Evolutionary conservation across 2,888 invertebrate genomes (phyloP), one percentile per base, ranked within the genome.

Genomic region (Troilus luridus): DNA sequence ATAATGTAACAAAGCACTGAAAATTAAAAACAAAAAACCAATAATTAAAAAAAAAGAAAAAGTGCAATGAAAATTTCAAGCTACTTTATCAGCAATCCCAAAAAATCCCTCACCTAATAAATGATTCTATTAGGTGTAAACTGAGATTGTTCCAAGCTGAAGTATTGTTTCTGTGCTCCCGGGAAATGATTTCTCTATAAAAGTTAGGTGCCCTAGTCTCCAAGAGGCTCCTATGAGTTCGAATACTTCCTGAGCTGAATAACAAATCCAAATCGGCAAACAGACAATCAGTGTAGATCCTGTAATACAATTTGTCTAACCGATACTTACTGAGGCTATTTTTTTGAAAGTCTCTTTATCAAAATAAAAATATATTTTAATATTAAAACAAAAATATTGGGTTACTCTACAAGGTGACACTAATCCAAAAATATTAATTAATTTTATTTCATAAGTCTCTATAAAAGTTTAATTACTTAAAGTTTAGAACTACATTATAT

Each of bases 241-340:
- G 94, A 94, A 96, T 94, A 94, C 95, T 94, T 94, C 95, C 94
- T 94, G 95, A 95, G 93, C 95, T 95, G 94, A 95, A 95, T 93
- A 95, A 95, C 94, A 96, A 95, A 94, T 95, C 95, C 94, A 96
- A 94, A 94, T 96, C 96, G 93, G 95, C 95, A 94, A 95, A 95
- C 93, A 95, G 94, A 93, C 95, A 95, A 93, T 95, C 95, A 93
- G 95, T 95, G 94, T 95, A 95, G 94, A 96, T 95, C 95, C 96
- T 96, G 95, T 91, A 95, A 95, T 41, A 62, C 59, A 81, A 21
- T 81, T 54, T 81, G 41, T 81, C 67, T 67, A 67, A 67, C 67
- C 12, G 67, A 67, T 67, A 67, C 24, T 67, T 64, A 64, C 64
- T 64, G 24, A 67, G 24, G 67, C 24, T 11, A 67, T 67, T 67